Evolutionary conservation across 2,888 invertebrate genomes (phyloP), one percentile per base, ranked within the genome.

Genomic region (Poecilobothrus nobilitatus): DNA sequence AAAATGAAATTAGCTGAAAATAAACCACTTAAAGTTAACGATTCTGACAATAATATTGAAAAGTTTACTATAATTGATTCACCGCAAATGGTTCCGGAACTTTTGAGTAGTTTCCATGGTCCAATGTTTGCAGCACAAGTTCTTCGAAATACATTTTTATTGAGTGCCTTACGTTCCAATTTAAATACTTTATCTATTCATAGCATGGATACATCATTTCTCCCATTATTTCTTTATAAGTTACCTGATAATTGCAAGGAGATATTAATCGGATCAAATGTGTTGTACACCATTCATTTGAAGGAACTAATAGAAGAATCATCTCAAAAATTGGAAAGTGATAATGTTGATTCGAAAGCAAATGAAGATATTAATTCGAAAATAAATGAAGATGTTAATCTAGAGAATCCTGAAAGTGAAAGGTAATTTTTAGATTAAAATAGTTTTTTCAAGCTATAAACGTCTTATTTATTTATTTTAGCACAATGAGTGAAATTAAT

Each of bases 191-290:
- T 82, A 65, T 80, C 82, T n/a, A 81, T 91, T 70, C 89, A 89
- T 77, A 86, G 86, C 74, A 86, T 87, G 72, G 87, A 88, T 76
- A 83, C 89, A 66, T 88, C 87, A 74, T 83, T 87, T 69, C 86
- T 86, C 71, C 89, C 90, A 15, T 79, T 89, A 69, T 88, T 87
- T 79, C 84, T 89, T 66, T 89, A 91, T 78, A 89, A 88, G 80
- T 82, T 91, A 74, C 87, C 89, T 63, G 82, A 85, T 62, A 84
- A 85, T 68, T 86, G 87, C 75, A 82, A 84, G 74, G 85, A 86
- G 72, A 82, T 90, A 74, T 79, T 90, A 70, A 83, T 91, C 67
- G 88, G 90, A 37, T 89, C 89, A 76, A 85, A 86, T 75, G 83
- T 91, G 71, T 86, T 91, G 74, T 90, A 88, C 76, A 83, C 86